Conservation (phyloP, 2,888 invertebrate genomes). For the Melanotus villosus region DNA sequence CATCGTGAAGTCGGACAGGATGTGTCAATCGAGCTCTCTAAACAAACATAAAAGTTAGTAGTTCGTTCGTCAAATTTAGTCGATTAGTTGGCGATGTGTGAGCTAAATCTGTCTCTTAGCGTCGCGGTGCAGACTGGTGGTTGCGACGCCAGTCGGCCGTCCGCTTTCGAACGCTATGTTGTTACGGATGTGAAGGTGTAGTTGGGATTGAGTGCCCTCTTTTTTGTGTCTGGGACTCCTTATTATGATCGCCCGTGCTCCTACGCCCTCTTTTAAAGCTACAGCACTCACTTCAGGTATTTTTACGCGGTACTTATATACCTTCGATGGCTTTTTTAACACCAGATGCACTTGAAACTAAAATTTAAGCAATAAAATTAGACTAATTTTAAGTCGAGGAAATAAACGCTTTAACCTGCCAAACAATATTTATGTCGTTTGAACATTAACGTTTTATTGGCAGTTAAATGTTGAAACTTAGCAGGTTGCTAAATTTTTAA, state of each 20-base stretch:
- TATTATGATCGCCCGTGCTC: slow-evolving; percentile 55
- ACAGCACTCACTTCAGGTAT: slow-evolving; percentile 83
- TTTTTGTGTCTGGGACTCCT: slow-evolving; percentile 39
- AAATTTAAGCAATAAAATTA: background rate
- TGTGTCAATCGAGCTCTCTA: slow-evolving; percentile 41
- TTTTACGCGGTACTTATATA: slow-evolving; percentile 44
- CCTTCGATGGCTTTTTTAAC: background rate
- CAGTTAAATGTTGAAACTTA: too few species aligned
- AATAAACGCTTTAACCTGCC: background rate
- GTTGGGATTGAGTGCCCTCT: slow-evolving; percentile 34
- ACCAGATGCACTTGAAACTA: slow-evolving; percentile 6
- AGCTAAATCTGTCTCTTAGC: slow-evolving; percentile 62
- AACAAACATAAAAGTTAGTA: slow-evolving; percentile 52
- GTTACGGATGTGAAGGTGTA: slow-evolving; percentile 43
- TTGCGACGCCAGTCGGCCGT: slow-evolving; percentile 51
- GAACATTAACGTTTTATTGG: too few species aligned
- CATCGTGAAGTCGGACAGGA: slow-evolving; percentile 30
- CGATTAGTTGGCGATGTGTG: slow-evolving; percentile 59
- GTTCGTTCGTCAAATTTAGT: slow-evolving; percentile 63
- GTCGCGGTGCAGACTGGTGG: slow-evolving; percentile 58
- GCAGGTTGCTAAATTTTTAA: too few species aligned
- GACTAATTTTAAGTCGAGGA: background rate
- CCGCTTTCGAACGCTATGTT: slow-evolving; percentile 40
- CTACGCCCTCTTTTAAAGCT: slow-evolving; percentile 85
- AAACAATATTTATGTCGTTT: too few species aligned